Conservation (phyloP, 2,797 vertebrate species). For the Loris lydekkerianus region DNA sequence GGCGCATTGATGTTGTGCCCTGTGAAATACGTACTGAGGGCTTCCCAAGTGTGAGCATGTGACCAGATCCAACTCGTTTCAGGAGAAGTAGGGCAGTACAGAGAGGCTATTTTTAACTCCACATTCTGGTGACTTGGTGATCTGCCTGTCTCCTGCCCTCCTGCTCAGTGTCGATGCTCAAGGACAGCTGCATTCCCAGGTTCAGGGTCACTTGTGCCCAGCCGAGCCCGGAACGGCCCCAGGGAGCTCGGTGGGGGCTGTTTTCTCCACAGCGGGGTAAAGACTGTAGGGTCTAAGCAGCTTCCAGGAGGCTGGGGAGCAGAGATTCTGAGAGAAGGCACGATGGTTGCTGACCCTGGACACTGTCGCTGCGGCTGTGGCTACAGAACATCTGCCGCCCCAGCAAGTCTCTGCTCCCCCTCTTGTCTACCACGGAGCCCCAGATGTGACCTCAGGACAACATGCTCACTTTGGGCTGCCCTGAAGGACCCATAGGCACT, state of each 20-base stretch:
- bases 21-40: not conserved
- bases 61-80: rapidly evolving
- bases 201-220: not conserved
- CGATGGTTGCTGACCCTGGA: not conserved
- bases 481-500: not conserved
- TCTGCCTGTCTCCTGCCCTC: not conserved
- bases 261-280: rapidly evolving
- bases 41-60: not conserved
- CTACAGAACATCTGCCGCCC: too few relatives aligned
- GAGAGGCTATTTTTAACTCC: not conserved
- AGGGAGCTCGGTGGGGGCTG: not conserved
- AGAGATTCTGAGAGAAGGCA: not conserved
- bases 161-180: not conserved
- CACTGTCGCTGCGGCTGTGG: rapidly evolving
- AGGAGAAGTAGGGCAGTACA: not conserved
- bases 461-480: not conserved
- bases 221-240: not conserved
- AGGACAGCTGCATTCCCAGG: not conserved
- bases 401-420: not conserved
- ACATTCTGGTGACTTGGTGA: not conserved
- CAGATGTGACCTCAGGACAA: rapidly evolving
- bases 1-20: rapidly evolving
- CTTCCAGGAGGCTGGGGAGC: not conserved
- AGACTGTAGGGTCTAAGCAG: rapidly evolving
- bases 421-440: not conserved